Percentiles rank a stretch among this genome's conserved stretches.
Conservation (phyloP, 2,113 vertebrate genomes). For the Nyctibius bracteatus region DNA sequence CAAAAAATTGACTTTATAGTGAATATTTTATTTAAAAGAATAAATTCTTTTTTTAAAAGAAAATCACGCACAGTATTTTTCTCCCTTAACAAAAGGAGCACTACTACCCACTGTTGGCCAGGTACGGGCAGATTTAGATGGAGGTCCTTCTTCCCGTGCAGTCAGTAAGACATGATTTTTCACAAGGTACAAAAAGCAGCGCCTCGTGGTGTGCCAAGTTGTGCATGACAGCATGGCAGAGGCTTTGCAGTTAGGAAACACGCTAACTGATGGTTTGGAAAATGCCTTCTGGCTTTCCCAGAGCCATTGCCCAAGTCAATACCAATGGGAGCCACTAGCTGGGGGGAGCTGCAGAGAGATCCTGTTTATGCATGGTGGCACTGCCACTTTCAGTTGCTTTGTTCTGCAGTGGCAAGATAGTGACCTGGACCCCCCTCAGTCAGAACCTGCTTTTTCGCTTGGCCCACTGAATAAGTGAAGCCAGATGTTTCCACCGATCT, state of each 20-base stretch:
- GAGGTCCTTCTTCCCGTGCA: not conserved
- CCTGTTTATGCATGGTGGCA: not conserved
- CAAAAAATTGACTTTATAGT: too few relatives aligned
- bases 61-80: not conserved
- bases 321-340: not conserved
- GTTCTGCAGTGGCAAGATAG: not conserved
- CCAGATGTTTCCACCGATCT: not conserved
- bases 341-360: not conserved
- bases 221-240: not conserved
- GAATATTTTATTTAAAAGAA: too few relatives aligned
- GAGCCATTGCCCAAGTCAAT: not conserved
- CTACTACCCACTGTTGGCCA: not conserved
- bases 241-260: not conserved
- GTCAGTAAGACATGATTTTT: not conserved
- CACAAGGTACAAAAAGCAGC: not conserved
- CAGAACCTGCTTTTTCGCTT: not conserved
- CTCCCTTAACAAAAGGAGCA: not conserved
- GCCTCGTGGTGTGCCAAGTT: not conserved
- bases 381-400: not conserved
- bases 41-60: too few relatives aligned
- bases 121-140: accelerated
- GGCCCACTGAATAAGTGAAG: not conserved
- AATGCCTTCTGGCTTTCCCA: not conserved
- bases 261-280: not conserved
- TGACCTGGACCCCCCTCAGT: not conserved